Percentiles rank a stretch among this genome's conserved stretches.
Evolutionary conservation across 2,888 invertebrate genomes (phyloP).

Genomic region (Punctoribates punctum): DNA sequence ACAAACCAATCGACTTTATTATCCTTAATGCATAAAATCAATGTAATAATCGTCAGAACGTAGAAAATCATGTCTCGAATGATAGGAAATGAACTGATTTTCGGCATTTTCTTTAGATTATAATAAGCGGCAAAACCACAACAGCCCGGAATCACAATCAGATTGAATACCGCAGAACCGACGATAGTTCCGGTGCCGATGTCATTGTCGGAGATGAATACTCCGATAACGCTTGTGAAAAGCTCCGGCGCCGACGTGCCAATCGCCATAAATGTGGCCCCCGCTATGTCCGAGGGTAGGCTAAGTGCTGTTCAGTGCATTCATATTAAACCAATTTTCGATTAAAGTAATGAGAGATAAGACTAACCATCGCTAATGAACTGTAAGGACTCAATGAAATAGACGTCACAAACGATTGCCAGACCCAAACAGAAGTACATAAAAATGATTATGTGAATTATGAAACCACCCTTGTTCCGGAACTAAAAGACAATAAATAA

Average conservation of each 20-base stretch:
- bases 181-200: conserved; percentile 43
- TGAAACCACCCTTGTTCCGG: conserved; percentile 63
- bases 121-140: conserved; percentile 44
- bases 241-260: conserved; percentile 41
- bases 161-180: conserved; percentile 42
- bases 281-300: conserved; percentile 37
- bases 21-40: conserved; percentile 77
- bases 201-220: conserved; percentile 41
- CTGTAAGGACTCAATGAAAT: conserved; percentile 86
- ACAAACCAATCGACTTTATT: conserved; percentile 79
- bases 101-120: conserved; percentile 41
- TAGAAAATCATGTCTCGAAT: conserved; percentile 76
- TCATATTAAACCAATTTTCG: neutral
- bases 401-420: conserved; percentile 86
- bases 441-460: conserved; percentile 72
- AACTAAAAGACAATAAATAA: conserved; percentile 18
- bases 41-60: conserved; percentile 71
- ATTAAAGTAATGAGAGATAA: no score
- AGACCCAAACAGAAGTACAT: conserved; percentile 75
- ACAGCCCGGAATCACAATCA: conserved; percentile 40
- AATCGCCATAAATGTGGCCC: conserved; percentile 42
- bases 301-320: neutral
- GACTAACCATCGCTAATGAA: conserved; percentile 78
- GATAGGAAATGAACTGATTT: conserved; percentile 63
- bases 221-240: conserved; percentile 40